These are phyloP conservation scores for Galemys pyrenaicus DNA, from an alignment of 2,113 vertebrate genomes.

Conservation along the genomic window DNA sequence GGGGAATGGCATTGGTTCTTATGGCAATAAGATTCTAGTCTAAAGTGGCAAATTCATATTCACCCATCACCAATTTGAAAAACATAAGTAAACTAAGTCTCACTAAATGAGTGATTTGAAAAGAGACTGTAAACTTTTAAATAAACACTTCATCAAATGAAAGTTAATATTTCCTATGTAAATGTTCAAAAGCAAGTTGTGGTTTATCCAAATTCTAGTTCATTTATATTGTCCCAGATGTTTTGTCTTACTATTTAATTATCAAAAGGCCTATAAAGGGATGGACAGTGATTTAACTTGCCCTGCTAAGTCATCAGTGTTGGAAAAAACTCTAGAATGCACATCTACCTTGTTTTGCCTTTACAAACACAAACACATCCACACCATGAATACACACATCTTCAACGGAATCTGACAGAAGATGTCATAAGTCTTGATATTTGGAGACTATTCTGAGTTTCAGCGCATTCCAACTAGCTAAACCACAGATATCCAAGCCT, in stretches of 20 bases:
- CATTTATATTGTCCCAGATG: neutral
- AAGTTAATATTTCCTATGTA: slow-evolving; percentile 29
- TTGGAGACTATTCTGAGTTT: neutral
- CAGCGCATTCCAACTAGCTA: neutral
- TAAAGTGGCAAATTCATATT: neutral
- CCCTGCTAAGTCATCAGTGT: neutral
- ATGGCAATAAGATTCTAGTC: neutral
- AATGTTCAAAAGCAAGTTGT: neutral
- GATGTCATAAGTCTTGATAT: neutral
- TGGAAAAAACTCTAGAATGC: neutral
- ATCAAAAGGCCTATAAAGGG: neutral
- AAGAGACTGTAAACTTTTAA: neutral
- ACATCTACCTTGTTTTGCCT: neutral
- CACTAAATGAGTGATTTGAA: slow-evolving; percentile 31
- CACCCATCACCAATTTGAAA: neutral
- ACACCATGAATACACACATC: neutral
- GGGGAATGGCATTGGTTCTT: neutral
- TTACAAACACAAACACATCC: neutral
- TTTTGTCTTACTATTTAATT: neutral
- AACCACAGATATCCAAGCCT: too few relatives aligned
- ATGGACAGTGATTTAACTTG: neutral
- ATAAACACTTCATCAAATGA: neutral
- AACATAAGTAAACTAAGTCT: neutral
- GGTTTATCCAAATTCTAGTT: slow-evolving; percentile 9
- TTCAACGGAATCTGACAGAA: neutral